These are phyloP conservation scores for Microcebus lehilahytsara DNA, from an alignment of 2,113 vertebrate genomes.

Conservation along the genomic window DNA sequence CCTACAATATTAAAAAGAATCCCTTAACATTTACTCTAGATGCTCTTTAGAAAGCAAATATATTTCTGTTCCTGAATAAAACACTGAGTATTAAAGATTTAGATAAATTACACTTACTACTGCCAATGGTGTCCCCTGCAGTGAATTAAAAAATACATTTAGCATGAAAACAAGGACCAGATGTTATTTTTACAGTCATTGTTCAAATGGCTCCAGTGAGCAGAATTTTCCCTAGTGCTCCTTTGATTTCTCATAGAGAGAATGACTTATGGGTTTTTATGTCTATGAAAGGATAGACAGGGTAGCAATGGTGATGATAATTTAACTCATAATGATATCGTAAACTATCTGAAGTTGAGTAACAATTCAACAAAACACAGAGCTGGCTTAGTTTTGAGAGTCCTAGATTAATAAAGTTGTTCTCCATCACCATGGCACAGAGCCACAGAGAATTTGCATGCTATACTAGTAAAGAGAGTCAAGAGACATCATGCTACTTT, in stretches of 20 bases:
- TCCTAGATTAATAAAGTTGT: background rate
- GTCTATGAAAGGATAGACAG: conserved; percentile 29
- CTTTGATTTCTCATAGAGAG: conserved; percentile 59
- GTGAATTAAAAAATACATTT: conserved; percentile 76
- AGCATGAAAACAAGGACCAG: conserved; percentile 72
- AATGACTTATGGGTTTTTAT: conserved; percentile 53
- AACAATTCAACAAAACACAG: conserved; percentile 12
- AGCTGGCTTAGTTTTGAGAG: background rate
- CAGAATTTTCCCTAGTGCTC: conserved; percentile 45
- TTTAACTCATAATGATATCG: conserved; percentile 21
- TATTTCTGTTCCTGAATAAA: conserved; percentile 68
- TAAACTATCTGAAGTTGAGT: conserved; percentile 12
- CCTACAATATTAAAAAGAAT: conserved; percentile 76
- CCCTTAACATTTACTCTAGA: conserved; percentile 71
- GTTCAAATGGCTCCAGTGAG: conserved; percentile 58
- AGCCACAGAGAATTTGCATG: background rate
- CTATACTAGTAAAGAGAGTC: background rate
- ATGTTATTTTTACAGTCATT: conserved; percentile 73
- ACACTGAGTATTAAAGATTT: conserved; percentile 76
- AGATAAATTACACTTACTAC: conserved; percentile 72
- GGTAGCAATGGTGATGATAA: conserved; percentile 32
- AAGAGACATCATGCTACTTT: background rate
- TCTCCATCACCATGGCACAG: background rate
- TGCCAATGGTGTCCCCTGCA: conserved; percentile 58
- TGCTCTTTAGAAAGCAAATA: conserved; percentile 76